Percentiles rank a stretch among this genome's conserved stretches.
Evolutionary conservation across 2,113 vertebrate genomes (phyloP).

Genomic region (Carassius gibelio): DNA sequence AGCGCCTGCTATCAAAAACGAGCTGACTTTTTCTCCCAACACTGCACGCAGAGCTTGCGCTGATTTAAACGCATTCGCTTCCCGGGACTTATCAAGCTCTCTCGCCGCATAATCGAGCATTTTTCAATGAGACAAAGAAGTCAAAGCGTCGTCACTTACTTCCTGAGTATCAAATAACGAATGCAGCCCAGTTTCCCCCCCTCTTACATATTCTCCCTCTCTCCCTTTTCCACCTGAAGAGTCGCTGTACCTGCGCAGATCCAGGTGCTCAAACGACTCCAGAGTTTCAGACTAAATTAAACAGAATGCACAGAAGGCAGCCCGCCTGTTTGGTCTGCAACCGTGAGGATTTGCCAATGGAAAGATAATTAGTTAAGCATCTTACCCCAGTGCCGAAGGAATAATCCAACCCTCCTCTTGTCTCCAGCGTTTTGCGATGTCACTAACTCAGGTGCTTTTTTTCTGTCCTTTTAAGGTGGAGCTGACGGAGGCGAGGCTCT

Average conservation of each 20-base stretch:
- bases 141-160: slow-evolving; percentile 77
- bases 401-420: slow-evolving; percentile 66
- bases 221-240: slow-evolving; percentile 68
- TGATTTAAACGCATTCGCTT: not conserved
- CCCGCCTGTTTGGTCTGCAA: slow-evolving; percentile 48
- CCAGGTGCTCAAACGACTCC: slow-evolving; percentile 61
- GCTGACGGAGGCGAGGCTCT: slow-evolving; percentile 52
- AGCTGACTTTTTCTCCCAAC: not conserved
- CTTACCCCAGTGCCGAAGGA: slow-evolving; percentile 63
- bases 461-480: slow-evolving; percentile 65
- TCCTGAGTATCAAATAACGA: slow-evolving; percentile 87
- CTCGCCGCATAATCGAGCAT: slow-evolving; percentile 65
- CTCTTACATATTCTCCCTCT: slow-evolving; percentile 49
- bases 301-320: slow-evolving; percentile 35
- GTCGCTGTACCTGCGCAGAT: slow-evolving; percentile 49
- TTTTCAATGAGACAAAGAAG: slow-evolving; percentile 82
- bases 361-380: slow-evolving; percentile 70
- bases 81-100: slow-evolving; percentile 38
- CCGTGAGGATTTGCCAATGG: slow-evolving; percentile 55
- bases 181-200: slow-evolving; percentile 63
- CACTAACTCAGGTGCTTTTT: slow-evolving; percentile 72
- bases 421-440: slow-evolving; percentile 62
- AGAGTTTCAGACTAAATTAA: not conserved
- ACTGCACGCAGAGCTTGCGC: not conserved
- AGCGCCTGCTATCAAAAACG: not conserved